Base-by-base conservation (phyloP, 1,140 invertebrate species). In the Orius insidiosus region DNA sequence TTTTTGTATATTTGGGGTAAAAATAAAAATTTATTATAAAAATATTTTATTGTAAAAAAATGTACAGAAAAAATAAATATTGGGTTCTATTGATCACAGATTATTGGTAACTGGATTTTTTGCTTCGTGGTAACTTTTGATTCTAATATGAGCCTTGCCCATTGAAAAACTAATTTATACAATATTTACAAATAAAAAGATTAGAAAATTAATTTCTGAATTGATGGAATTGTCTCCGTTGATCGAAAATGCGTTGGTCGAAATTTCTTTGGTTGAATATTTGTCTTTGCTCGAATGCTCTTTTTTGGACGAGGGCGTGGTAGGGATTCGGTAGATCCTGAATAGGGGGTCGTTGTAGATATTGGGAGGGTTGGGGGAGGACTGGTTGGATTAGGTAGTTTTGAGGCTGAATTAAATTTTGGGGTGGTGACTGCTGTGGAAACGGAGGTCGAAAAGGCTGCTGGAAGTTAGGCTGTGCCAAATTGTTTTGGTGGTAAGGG, bases 271-370 rank as follows among this genome's bases (percentile, higher is more conserved):
- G 32, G 32, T 6, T 33, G 6, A 51, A 49, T 37, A 49, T 50
- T 32, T 48, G 45, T 43, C 52, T 51, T 45, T 55, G 51, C 14
- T 38, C 6, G 36, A 11, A 38, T 14, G 36, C 10, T 13, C 36
- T 6, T 38, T 14, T 38, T 38, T 10, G 10, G 10, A 14, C 36
- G 10, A 38, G 13, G 10, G 10, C 36, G 36, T 38, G 36, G 11
- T 38, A 38, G 5, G 36, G 36, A 13, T 38, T 38, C 6, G 36
- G 36, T 5, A 38, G 11, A 7, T 38, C 36, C 15, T 38, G 36
- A 38, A 38, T 5, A 6, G 6, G 11, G 5, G 36, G 36, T 38
- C 13, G 10, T 13, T 10, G 36, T 24, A 46, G 37, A 24, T 50
- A 36, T 41, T 49, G 48, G 14, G 38, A 43, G 34, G 45, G 3